Conservation (phyloP, 2,797 vertebrate genomes). For the Tragopan temminckii region DNA sequence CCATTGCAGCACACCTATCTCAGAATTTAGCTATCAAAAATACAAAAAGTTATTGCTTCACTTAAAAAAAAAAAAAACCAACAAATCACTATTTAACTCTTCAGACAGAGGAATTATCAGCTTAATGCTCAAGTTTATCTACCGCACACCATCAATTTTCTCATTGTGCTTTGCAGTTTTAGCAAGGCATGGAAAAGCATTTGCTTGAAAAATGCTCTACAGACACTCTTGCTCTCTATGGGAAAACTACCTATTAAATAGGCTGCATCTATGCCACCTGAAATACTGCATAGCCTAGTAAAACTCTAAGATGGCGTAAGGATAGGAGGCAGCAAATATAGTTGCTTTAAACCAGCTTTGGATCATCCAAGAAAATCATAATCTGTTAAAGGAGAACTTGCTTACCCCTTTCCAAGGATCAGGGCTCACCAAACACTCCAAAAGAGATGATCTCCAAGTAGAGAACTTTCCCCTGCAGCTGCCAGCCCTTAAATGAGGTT, state of each 20-base stretch:
- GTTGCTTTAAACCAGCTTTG: too few relatives aligned
- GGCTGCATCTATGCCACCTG: background rate
- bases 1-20: background rate
- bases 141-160: background rate
- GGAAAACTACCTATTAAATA: background rate
- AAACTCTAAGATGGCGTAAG: background rate
- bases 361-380: too few relatives aligned
- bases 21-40: background rate
- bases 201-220: background rate
- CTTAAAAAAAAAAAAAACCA: background rate
- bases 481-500: too few relatives aligned
- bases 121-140: background rate
- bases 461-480: too few relatives aligned
- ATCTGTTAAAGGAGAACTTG: too few relatives aligned
- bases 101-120: background rate
- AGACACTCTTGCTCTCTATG: rapidly evolving
- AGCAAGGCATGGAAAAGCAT: background rate
- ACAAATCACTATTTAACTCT: background rate
- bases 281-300: background rate
- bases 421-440: too few relatives aligned
- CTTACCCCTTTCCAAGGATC: too few relatives aligned
- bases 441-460: too few relatives aligned
- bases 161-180: background rate
- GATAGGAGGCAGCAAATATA: too few relatives aligned
- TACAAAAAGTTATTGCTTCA: background rate